Percentiles rank a stretch among this genome's conserved stretches.
Evolutionary conservation across 2,888 invertebrate species (phyloP).

Genomic region (Plagiodera versicolora): DNA sequence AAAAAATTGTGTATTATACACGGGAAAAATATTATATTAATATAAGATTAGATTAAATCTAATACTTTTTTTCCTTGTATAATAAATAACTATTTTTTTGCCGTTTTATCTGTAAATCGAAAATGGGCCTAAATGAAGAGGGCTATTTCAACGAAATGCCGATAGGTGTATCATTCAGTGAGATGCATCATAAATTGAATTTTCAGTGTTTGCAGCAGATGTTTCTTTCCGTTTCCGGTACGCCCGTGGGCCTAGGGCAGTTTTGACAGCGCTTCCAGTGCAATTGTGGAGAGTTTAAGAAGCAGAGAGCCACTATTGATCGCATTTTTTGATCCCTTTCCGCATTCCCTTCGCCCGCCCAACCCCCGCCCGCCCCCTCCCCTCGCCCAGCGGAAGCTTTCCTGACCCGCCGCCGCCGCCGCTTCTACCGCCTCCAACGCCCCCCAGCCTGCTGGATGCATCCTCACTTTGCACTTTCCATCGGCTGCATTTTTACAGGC

Average conservation of each 20-base stretch:
- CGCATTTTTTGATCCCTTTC: slow-evolving; percentile 58
- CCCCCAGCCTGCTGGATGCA: slow-evolving; percentile 45
- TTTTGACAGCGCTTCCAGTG: slow-evolving; percentile 56
- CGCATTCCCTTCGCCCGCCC: slow-evolving; percentile 44
- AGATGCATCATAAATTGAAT: no score
- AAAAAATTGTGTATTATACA: no score
- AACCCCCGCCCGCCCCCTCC: slow-evolving; percentile 25
- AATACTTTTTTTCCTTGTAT: no score
- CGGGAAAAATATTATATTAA: no score
- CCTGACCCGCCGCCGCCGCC: slow-evolving; percentile 45
- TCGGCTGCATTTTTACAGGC: slow-evolving; percentile 44
- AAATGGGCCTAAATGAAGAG: no score
- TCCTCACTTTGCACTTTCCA: slow-evolving; percentile 45
- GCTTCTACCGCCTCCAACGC: slow-evolving; percentile 31
- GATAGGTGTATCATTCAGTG: no score
- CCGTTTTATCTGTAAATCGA: no score
- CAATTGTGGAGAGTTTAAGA: slow-evolving; percentile 57
- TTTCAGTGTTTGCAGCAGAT: no score
- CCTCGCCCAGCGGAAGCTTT: slow-evolving; percentile 44
- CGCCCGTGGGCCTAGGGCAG: slow-evolving; percentile 42
- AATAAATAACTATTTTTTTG: no score
- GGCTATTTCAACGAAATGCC: no score
- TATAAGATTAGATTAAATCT: no score
- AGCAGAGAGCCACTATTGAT: slow-evolving; percentile 56
- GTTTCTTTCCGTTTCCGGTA: background rate